Conservation (phyloP, 2,888 invertebrate genomes). For the Brachyopa scutellaris region DNA sequence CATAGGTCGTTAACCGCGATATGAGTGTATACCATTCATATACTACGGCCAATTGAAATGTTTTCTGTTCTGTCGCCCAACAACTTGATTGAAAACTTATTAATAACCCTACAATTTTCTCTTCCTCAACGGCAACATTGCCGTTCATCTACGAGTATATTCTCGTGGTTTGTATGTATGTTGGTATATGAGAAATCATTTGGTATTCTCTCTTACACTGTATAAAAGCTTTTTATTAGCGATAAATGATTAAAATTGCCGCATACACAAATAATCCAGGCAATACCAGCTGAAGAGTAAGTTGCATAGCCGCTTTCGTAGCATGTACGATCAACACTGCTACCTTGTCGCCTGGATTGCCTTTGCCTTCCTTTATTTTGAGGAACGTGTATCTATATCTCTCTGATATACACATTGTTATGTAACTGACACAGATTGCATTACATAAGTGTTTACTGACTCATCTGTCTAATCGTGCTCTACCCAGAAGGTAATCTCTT, state of each 20-base stretch:
- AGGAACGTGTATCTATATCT: slow-evolving; percentile 15
- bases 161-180: background rate
- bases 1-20: too few relatives aligned
- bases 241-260: slow-evolving; percentile 36
- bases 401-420: slow-evolving; percentile 21
- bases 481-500: slow-evolving; percentile 6
- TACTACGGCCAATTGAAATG: too few relatives aligned
- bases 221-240: slow-evolving; percentile 32
- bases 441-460: slow-evolving; percentile 57
- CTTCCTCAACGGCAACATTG: slow-evolving; percentile 38
- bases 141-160: background rate
- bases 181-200: background rate
- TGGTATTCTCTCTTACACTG: background rate
- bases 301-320: slow-evolving; percentile 5
- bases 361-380: too few relatives aligned
- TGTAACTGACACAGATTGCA: slow-evolving; percentile 46
- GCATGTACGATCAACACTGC: slow-evolving; percentile 11
- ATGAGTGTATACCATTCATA: too few relatives aligned
- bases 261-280: slow-evolving; percentile 31
- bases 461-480: slow-evolving; percentile 37
- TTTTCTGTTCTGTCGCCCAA: too few relatives aligned
- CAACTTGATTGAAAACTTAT: too few relatives aligned
- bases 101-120: too few relatives aligned
- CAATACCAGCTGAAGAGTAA: slow-evolving; percentile 3
- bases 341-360: background rate